Evolutionary conservation across 2,113 vertebrate species (phyloP).

Genomic region (Dendropsophus ebraccatus): DNA sequence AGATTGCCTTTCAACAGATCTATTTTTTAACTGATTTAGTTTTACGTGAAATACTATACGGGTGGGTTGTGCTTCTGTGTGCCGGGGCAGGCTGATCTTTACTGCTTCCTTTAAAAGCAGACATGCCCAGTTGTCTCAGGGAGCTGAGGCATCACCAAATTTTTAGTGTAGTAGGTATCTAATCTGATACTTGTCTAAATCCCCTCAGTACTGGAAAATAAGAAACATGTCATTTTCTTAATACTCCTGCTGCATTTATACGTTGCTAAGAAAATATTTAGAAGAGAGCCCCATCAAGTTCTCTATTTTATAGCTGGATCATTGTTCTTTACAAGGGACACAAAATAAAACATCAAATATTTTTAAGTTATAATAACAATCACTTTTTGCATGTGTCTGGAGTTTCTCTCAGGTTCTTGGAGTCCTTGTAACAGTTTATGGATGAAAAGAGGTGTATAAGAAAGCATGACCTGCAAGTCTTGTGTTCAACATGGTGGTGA

Average conservation of each 20-base stretch:
- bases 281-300: background rate
- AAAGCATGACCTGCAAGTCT: constrained; percentile 11
- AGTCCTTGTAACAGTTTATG: constrained; percentile 7
- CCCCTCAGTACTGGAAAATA: constrained; percentile 12
- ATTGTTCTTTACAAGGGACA: background rate
- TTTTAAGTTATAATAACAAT: background rate
- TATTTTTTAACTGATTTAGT: constrained; percentile 73
- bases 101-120: constrained; percentile 46
- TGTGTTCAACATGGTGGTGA: background rate
- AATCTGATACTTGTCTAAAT: constrained; percentile 10
- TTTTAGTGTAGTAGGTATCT: constrained; percentile 45
- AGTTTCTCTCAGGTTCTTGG: constrained; percentile 14
- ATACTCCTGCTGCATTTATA: background rate
- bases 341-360: background rate
- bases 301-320: background rate
- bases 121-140: constrained; percentile 58
- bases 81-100: constrained; percentile 62
- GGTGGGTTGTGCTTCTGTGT: constrained; percentile 66
- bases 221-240: background rate
- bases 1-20: constrained; percentile 71
- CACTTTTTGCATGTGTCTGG: background rate
- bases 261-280: background rate
- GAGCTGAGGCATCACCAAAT: constrained; percentile 59
- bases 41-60: constrained; percentile 64
- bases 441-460: background rate